Evolutionary conservation across 2,797 vertebrate genomes (phyloP).

Genomic region (Threskiornis aethiopicus): DNA sequence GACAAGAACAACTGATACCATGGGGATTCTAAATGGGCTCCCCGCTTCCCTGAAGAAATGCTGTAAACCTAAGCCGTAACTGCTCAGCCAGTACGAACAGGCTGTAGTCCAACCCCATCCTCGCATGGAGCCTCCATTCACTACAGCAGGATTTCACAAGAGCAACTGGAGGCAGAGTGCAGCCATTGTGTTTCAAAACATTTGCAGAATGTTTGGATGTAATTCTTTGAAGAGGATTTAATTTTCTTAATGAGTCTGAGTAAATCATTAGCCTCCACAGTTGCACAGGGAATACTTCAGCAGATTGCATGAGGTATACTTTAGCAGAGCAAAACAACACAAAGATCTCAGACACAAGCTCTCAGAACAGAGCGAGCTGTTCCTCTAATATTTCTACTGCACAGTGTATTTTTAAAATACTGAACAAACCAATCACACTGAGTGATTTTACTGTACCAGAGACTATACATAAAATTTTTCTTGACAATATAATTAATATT

Average conservation of each 20-base stretch:
- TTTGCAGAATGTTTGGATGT: not conserved
- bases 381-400: not conserved
- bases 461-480: not conserved
- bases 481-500: not conserved
- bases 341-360: not conserved
- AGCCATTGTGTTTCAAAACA: not conserved
- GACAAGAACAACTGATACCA: not conserved
- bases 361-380: not conserved
- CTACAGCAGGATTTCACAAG: not conserved
- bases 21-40: not conserved
- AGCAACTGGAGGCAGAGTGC: not conserved
- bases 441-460: not conserved
- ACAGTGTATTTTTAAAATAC: not conserved
- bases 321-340: not conserved
- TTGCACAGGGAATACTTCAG: not conserved
- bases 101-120: not conserved
- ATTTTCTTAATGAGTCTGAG: conserved; percentile 20
- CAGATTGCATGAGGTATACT: not conserved
- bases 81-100: not conserved
- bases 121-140: not conserved
- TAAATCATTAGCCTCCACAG: not conserved
- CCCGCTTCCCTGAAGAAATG: not conserved
- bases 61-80: not conserved
- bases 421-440: not conserved
- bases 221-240: not conserved